These are phyloP conservation scores for Eristalis arbustorum DNA, from an alignment of 2,888 invertebrate species.

Conservation along the genomic window DNA sequence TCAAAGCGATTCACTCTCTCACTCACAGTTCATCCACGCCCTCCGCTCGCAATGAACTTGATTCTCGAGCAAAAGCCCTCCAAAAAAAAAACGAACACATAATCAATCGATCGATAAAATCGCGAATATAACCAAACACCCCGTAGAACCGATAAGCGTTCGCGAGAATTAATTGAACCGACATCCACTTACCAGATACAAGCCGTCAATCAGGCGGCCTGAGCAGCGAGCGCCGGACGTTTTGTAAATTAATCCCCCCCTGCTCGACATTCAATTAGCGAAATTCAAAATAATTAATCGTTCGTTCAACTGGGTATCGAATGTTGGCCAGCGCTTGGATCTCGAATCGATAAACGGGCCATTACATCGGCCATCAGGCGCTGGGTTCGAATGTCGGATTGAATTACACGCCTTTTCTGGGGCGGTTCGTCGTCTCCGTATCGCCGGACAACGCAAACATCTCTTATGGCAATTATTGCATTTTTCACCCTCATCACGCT, in stretches of 20 bases:
- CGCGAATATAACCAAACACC: neutral
- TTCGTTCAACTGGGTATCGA: neutral
- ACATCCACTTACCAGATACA: neutral
- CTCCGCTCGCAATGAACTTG: too few species aligned
- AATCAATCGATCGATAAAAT: neutral
- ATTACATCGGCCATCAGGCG: neutral
- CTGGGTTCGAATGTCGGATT: slow-evolving; percentile 31
- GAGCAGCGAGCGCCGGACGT: neutral
- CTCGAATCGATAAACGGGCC: slow-evolving; percentile 50
- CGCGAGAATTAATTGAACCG: neutral
- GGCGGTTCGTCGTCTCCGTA: neutral
- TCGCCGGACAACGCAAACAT: neutral
- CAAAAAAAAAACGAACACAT: neutral
- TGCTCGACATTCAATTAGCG: slow-evolving; percentile 30
- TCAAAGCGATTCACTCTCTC: too few species aligned
- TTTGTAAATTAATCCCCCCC: neutral
- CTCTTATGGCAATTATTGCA: slow-evolving; percentile 42
- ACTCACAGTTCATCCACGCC: too few species aligned
- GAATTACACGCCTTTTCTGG: slow-evolving; percentile 50
- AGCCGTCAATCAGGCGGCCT: neutral
- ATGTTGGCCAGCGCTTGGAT: neutral
- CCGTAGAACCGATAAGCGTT: neutral
- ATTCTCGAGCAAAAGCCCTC: neutral
- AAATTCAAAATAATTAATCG: slow-evolving; percentile 42
- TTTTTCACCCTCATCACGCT: slow-evolving; percentile 57